phyloP scores from a whole-genome alignment of 2,888 invertebrate species.

The Andrena fulva region DNA sequence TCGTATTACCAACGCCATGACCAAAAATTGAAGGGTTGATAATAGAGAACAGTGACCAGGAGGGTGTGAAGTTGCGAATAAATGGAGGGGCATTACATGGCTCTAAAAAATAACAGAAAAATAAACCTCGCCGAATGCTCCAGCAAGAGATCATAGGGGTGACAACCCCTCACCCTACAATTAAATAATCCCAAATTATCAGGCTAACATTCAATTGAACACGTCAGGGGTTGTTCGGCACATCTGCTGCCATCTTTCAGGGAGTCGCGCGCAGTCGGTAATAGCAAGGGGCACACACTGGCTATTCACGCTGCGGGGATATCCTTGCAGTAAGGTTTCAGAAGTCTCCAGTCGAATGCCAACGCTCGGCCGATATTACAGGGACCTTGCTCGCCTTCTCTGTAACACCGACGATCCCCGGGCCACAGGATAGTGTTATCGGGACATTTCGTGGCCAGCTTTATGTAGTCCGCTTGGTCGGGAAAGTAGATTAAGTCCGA shows the following conservation, averaged over 20 bases:
- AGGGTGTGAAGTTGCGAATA: too few relatives aligned
- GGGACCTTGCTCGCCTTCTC: conserved; percentile 74
- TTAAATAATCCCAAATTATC: too few relatives aligned
- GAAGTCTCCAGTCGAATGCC: conserved; percentile 54
- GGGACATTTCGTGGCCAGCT: conserved; percentile 60
- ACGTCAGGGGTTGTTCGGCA: background rate
- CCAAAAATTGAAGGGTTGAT: too few relatives aligned
- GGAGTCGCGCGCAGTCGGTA: conserved; percentile 14
- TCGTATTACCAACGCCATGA: too few relatives aligned
- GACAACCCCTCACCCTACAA: too few relatives aligned
- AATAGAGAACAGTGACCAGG: too few relatives aligned
- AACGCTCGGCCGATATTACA: conserved; percentile 73
- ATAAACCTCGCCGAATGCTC: too few relatives aligned
- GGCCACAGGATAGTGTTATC: conserved; percentile 70
- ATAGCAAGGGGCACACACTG: background rate
- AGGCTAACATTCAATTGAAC: background rate
- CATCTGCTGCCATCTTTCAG: conserved; percentile 40
- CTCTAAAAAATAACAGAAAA: too few relatives aligned
- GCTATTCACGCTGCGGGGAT: background rate
- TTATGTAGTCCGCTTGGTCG: conserved; percentile 73
- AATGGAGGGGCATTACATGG: too few relatives aligned
- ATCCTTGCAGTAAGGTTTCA: conserved; percentile 67
- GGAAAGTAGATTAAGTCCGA: conserved; percentile 70
- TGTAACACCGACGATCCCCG: conserved; percentile 70
- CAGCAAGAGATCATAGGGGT: too few relatives aligned